These are phyloP conservation scores for Leucozona laternaria DNA, from an alignment of 2,888 invertebrate species.

Conservation along the genomic window DNA sequence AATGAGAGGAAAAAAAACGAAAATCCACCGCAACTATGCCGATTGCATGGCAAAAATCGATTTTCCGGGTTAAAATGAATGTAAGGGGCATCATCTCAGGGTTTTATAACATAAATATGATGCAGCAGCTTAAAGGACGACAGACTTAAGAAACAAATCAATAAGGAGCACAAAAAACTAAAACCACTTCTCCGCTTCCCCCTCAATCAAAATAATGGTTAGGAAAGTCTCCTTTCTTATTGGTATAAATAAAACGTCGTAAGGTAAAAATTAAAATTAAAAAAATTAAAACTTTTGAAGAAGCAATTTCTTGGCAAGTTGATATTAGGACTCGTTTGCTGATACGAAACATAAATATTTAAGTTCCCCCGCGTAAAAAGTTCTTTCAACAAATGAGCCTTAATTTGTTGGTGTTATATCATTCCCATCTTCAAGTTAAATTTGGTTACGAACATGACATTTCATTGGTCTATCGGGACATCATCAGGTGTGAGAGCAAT, in stretches of 20 bases:
- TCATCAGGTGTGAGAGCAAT: neutral
- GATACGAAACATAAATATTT: too few species aligned
- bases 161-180: constrained; percentile 36
- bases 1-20: constrained; percentile 12
- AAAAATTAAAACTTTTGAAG: neutral
- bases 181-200: neutral
- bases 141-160: constrained; percentile 46
- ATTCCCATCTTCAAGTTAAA: neutral
- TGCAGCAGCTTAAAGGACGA: constrained; percentile 27
- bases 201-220: neutral
- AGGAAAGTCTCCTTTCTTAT: neutral
- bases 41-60: constrained; percentile 68
- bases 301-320: neutral
- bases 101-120: constrained; percentile 25
- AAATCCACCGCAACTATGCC: constrained; percentile 18
- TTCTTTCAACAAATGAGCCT: too few species aligned
- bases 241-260: neutral
- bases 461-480: neutral
- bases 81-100: constrained; percentile 48
- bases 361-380: too few species aligned
- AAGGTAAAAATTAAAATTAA: neutral
- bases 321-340: too few species aligned
- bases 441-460: neutral
- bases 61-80: constrained; percentile 61
- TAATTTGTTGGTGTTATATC: neutral